Evolutionary conservation across 2,113 vertebrate genomes (phyloP), one percentile per base, ranked within the genome.

Genomic region (Gadus macrocephalus): DNA sequence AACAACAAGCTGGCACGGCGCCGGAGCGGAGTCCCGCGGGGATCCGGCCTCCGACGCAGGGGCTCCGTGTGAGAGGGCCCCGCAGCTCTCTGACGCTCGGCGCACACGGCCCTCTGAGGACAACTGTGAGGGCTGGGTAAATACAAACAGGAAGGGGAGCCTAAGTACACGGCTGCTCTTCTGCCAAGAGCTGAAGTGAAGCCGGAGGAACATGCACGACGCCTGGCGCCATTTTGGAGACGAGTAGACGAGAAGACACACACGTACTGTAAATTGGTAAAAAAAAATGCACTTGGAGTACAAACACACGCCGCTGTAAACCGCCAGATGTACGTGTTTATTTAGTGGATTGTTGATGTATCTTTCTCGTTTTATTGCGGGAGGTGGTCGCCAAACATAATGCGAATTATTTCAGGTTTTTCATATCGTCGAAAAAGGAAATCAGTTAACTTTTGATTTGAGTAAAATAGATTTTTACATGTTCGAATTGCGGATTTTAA

Each of bases 111-210:
- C 79, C 75, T 76, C 67, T 62, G 64, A 73, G 61, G 73, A 74
- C 67, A 69, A 74, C 78, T 69, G 71, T 62, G 78, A 68, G 35
- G 35, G 75, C 27, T 5, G 55, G 74, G 80, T 89, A 87, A 91
- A 90, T 84, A 89, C 86, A 89, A 91, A 90, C 87, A 90, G 89
- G 86, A 89, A 90, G 78, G 78, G 81, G 75, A 79, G 85, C 71
- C 69, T 82, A 84, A 88, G 83, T 84, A 82, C 28, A 38, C 77
- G 27, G 71, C 77, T 78, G 69, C 80, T 84, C 73, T 62, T 68
- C 42, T 79, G 83, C 81, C 82, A 83, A 80, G 76, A 81, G 73
- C 75, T 83, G 62, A 85, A 89, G 85, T 84, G 78, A 71, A 73
- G 67, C 74, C 74, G 79, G 42, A 60, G 81, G 76, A 84, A 66